Evolutionary conservation across 2,113 vertebrate species (phyloP), one percentile per base, ranked within the genome.

Genomic region (Charadrius vociferus): DNA sequence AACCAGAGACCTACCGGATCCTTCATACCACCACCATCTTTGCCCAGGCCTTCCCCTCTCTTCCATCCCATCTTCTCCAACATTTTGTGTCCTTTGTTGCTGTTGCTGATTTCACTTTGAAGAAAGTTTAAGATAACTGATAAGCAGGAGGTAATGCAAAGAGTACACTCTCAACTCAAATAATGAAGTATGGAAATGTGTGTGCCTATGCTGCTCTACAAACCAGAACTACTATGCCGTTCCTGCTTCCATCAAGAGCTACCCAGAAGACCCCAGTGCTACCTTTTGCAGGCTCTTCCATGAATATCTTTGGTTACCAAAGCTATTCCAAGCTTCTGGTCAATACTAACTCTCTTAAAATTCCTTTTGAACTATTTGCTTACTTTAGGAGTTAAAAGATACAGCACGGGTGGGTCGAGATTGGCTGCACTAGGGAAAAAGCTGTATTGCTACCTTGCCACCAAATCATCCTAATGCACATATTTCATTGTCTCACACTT

Each of bases 61-160:
- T 99, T 99, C 99, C 99, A 99, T 75, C 99, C 99, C 99, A 99
- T 99, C 95, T 99, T 99, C 96, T 99, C 99, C 98, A 99, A 62
- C 99, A 99, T 99, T 97, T 99, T 99, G 79, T 98, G 98, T 75
- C 99, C 99, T 98, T 99, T 99, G 96, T 99, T 99, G 93, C 95
- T 98, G 93, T 99, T 98, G 84, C 98, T 98, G 95, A 99, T 99
- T 98, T 99, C 99, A 97, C 99, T 99, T 95, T 58, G 79, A 93
- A 94, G 14, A 97, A 94, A 97, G 63, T 93, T 68, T 74, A 95
- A 72, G 66, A 67, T 11, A 94, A 71, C 2, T 67, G 41, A 41
- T 71, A 93, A 91, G 45, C 8, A 88, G 68, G 67, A 87, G n/a
- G 86, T 58, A 58, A 56, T 34, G 70, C 3, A 36, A 30, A 74